Evolutionary conservation across 2,888 invertebrate species (phyloP).

Genomic region (Notodonta dromedarius): DNA sequence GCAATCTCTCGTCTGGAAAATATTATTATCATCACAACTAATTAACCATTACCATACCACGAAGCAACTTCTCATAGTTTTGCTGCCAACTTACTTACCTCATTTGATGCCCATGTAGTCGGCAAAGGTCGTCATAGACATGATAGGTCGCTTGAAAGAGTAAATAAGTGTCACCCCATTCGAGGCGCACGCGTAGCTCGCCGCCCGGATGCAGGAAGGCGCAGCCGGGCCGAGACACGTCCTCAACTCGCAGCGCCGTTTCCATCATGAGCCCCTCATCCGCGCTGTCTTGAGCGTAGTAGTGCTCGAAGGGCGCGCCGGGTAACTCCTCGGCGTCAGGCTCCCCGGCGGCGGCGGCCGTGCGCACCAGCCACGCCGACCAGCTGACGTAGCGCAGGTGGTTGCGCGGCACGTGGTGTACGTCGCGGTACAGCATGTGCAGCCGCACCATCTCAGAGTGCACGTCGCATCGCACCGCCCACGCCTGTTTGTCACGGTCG

Average conservation of each 20-base stretch:
- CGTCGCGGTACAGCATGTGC: slow-evolving; percentile 90
- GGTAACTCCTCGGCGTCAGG: slow-evolving; percentile 87
- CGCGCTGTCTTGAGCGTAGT: slow-evolving; percentile 90
- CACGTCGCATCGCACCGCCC: slow-evolving; percentile 90
- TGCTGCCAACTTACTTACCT: slow-evolving; percentile 75
- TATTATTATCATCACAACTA: background rate
- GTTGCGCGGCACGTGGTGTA: slow-evolving; percentile 91
- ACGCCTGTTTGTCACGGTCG: slow-evolving; percentile 92
- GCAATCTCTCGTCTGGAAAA: slow-evolving; percentile 89
- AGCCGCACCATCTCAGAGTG: slow-evolving; percentile 90
- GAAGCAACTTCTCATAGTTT: background rate
- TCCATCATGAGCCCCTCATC: slow-evolving; percentile 93
- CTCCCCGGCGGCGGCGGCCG: slow-evolving; percentile 81
- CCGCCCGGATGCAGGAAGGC: slow-evolving; percentile 89
- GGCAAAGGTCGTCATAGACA: slow-evolving; percentile 92
- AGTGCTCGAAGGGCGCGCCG: slow-evolving; percentile 90
- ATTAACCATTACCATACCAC: background rate
- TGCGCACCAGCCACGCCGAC: slow-evolving; percentile 87
- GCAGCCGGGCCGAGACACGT: slow-evolving; percentile 87
- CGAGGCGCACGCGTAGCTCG: slow-evolving; percentile 89
- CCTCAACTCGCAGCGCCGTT: slow-evolving; percentile 89
- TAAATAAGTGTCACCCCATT: slow-evolving; percentile 92
- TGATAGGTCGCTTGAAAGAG: slow-evolving; percentile 93
- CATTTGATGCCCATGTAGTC: slow-evolving; percentile 93
- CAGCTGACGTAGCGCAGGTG: slow-evolving; percentile 89